Evolutionary conservation across 92 coral and sea anemone genomes (phyloP).

Genomic region (Epizoanthus illoricatus): DNA sequence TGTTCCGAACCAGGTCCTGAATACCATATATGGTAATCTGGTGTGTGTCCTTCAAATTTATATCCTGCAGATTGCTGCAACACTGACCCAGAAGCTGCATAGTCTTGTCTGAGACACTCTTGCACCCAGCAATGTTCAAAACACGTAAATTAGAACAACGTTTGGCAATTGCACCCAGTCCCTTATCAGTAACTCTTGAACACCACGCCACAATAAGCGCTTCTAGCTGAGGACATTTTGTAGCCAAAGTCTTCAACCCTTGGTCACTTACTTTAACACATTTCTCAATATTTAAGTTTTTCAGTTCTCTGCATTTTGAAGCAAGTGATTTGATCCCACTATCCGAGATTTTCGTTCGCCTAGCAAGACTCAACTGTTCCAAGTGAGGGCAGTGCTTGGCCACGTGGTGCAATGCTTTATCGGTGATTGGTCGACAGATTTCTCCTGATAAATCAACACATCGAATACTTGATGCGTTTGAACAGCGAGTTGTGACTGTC

Average conservation of each 20-base stretch:
- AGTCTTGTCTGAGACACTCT: constrained; percentile 62
- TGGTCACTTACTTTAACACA: constrained; percentile 67
- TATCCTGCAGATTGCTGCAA: constrained; percentile 58
- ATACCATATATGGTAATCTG: constrained; percentile 77
- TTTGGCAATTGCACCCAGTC: constrained; percentile 59
- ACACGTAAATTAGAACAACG: constrained; percentile 59
- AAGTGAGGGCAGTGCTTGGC: constrained; percentile 74
- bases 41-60: constrained; percentile 72
- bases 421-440: constrained; percentile 81
- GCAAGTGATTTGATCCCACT: constrained; percentile 67
- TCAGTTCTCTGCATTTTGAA: constrained; percentile 61
- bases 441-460: constrained; percentile 80
- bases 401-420: constrained; percentile 69
- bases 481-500: constrained; percentile 50
- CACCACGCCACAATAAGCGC: constrained; percentile 68
- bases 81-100: constrained; percentile 60
- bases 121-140: constrained; percentile 74
- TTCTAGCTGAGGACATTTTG: constrained; percentile 57
- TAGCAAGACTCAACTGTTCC: constrained; percentile 64
- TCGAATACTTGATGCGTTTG: constrained; percentile 73
- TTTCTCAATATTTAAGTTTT: constrained; percentile 60
- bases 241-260: constrained; percentile 68
- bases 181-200: constrained; percentile 68
- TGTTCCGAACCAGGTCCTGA: constrained; percentile 63
- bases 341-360: constrained; percentile 64